phyloP scores from a whole-genome alignment of 2,888 invertebrate genomes.

The Opisthograptis luteolata region DNA sequence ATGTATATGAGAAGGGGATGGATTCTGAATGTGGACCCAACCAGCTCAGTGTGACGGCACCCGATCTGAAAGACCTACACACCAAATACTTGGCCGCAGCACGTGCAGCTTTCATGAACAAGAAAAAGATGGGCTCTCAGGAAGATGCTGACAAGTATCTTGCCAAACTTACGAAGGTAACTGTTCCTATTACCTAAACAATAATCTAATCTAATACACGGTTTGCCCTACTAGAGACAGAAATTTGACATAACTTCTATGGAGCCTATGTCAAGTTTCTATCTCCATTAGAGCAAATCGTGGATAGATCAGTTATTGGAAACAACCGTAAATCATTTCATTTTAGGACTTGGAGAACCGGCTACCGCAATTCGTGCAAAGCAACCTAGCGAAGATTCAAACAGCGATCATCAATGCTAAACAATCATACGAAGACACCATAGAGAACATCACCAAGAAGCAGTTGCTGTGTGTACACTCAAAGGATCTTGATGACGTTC shows the following conservation, averaged over 20 bases:
- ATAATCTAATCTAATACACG: too few relatives aligned
- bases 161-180: slow-evolving; percentile 9
- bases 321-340: too few relatives aligned
- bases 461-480: slow-evolving; percentile 19
- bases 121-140: slow-evolving; percentile 16
- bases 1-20: slow-evolving; percentile 15
- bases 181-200: too few relatives aligned
- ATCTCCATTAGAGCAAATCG: too few relatives aligned
- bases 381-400: background rate
- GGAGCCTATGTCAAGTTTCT: too few relatives aligned
- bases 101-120: background rate
- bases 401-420: background rate
- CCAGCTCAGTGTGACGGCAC: slow-evolving; percentile 7
- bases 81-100: background rate
- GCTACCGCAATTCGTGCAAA: background rate
- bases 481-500: slow-evolving; percentile 4
- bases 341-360: background rate
- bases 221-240: too few relatives aligned
- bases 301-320: too few relatives aligned
- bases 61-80: slow-evolving; percentile 4
- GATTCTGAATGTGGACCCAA: background rate
- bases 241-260: too few relatives aligned
- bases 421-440: slow-evolving; percentile 6
- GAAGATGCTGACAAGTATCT: background rate
- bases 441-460: background rate